These are phyloP conservation scores for Caenorhabditis panamensis DNA, from an alignment of 2,888 invertebrate genomes.

Conservation along the genomic window DNA sequence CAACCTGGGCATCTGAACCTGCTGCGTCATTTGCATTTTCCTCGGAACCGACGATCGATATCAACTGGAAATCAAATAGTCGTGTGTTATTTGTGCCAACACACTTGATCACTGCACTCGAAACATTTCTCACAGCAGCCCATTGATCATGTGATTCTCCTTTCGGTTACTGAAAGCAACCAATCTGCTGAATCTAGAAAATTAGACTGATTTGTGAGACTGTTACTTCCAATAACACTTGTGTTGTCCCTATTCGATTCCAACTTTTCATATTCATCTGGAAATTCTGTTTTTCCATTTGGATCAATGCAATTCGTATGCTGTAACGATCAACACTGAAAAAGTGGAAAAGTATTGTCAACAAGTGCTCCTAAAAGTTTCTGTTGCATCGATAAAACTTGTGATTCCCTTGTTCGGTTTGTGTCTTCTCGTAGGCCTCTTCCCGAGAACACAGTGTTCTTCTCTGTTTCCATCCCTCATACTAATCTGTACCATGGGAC, in stretches of 20 bases:
- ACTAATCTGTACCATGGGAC: constrained; percentile 9
- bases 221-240: no score
- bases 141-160: neutral
- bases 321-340: no score
- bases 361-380: no score
- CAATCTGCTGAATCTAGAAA: no score
- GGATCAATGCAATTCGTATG: no score
- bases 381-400: no score
- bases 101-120: constrained; percentile 11
- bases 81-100: constrained; percentile 19
- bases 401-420: no score
- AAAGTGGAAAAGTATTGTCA: no score
- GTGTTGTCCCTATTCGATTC: no score
- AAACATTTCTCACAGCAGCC: constrained; percentile 7
- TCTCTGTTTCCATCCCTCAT: neutral
- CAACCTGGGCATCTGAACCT: neutral
- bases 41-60: constrained; percentile 2
- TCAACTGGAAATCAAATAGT: constrained; percentile 20
- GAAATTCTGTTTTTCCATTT: no score
- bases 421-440: neutral
- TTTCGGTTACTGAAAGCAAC: neutral
- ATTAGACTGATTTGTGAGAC: no score
- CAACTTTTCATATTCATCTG: no score
- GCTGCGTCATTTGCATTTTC: constrained; percentile 9
- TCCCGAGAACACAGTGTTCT: neutral